phyloP scores from a whole-genome alignment of 2,888 invertebrate genomes.

The Drosophila greeni region DNA sequence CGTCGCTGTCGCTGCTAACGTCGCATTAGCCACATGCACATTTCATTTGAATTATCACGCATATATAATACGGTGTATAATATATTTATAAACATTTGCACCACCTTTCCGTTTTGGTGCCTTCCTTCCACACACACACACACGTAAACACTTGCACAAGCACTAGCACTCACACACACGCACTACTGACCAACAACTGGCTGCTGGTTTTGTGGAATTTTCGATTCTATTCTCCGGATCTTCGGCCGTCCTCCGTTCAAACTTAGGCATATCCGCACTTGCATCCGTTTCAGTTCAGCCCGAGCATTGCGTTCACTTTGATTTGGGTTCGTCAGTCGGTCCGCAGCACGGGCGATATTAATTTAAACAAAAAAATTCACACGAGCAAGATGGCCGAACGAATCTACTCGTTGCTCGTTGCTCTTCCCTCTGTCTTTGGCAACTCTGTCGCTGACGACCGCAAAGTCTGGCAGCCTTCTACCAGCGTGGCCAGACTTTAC shows the following conservation, averaged over 20 bases:
- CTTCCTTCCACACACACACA: slow-evolving; percentile 36
- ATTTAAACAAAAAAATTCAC: slow-evolving; percentile 39
- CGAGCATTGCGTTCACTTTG: slow-evolving; percentile 6
- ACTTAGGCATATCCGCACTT: slow-evolving; percentile 36
- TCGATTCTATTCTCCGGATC: slow-evolving; percentile 27
- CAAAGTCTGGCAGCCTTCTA: too few relatives aligned
- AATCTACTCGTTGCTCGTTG: too few relatives aligned
- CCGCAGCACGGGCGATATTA: slow-evolving; percentile 23
- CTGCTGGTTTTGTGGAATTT: slow-evolving; percentile 58
- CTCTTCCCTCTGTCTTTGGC: too few relatives aligned
- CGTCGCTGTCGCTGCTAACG: slow-evolving; percentile 24
- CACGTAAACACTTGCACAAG: slow-evolving; percentile 31
- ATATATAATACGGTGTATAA: slow-evolving; percentile 43
- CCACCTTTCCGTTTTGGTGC: slow-evolving; percentile 35
- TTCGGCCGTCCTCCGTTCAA: slow-evolving; percentile 16
- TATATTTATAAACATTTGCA: slow-evolving; percentile 71
- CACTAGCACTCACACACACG: slow-evolving; percentile 34
- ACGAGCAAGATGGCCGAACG: slow-evolving; percentile 34
- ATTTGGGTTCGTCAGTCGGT: slow-evolving; percentile 17
- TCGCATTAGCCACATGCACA: slow-evolving; percentile 61
- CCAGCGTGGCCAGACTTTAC: too few relatives aligned
- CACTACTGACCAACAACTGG: slow-evolving; percentile 34
- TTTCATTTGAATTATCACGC: slow-evolving; percentile 47
- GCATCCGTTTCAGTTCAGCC: slow-evolving; percentile 25
- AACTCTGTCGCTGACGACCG: too few relatives aligned